phyloP scores from a whole-genome alignment of 2,888 invertebrate species.

The Lochmaea crataegi region DNA sequence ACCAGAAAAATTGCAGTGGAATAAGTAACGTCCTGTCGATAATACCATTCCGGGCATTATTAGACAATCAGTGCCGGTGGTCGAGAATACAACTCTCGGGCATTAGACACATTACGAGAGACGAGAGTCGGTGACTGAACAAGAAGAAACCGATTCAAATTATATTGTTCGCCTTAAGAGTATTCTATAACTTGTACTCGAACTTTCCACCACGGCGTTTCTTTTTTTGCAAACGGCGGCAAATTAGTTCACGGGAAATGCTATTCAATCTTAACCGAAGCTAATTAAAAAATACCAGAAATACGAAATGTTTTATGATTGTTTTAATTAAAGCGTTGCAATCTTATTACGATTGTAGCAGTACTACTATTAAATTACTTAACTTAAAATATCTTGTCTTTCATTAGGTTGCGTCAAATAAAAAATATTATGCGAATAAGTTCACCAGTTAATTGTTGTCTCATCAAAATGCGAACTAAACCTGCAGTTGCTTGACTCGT shows the following conservation, averaged over 20 bases:
- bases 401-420: neutral
- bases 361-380: neutral
- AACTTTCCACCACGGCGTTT: constrained; percentile 8
- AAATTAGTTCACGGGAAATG: neutral
- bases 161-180: constrained; percentile 50
- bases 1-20: constrained; percentile 34
- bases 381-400: neutral
- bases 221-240: neutral
- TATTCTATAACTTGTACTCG: constrained; percentile 6
- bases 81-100: constrained; percentile 50
- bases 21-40: constrained; percentile 41
- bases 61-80: constrained; percentile 62
- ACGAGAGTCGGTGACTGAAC: constrained; percentile 41
- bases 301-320: constrained; percentile 2
- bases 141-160: constrained; percentile 54
- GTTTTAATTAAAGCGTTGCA: constrained; percentile 4
- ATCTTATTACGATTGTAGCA: neutral
- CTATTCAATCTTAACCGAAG: neutral
- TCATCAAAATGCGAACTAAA: too few species aligned
- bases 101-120: constrained; percentile 47
- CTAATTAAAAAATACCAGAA: constrained; percentile 3
- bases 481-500: too few species aligned
- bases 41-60: constrained; percentile 57
- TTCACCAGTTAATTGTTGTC: too few species aligned
- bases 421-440: neutral